Evolutionary conservation across 2,113 vertebrate species (phyloP), one percentile per base, ranked within the genome.

Genomic region (Xenopus laevis): DNA sequence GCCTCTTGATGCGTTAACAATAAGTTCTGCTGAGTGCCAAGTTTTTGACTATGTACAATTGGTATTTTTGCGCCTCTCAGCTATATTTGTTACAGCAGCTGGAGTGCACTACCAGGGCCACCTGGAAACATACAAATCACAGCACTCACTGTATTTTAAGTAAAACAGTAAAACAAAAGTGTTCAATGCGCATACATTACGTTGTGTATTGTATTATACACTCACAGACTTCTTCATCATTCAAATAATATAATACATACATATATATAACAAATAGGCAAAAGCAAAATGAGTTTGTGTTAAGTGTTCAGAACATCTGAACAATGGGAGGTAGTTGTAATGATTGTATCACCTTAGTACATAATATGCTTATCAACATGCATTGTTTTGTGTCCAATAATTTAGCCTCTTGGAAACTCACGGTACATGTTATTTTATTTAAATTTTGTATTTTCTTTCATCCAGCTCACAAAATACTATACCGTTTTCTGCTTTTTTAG

Each of bases 391-490:
- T 16, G 9, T 60, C 21, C 58, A 11, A 8, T 27, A 60, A 21
- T 60, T 60, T 60, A 60, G 18, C 21, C 21, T 13, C 20, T 5
- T 27, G 10, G 18, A 18, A 23, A 9, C 21, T 18, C 11, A 23
- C 13, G 12, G 18, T 11, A 23, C 27, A 60, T 23, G 15, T 5
- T 65, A 65, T 65, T 50, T 67, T 50, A 15, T 67, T 27, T 11
- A 16, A 20, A 27, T 50, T 7, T 47, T 67, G 50, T 50, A 16
- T 46, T 64, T 70, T 3, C 53, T 70, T 63, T 77, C 13, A 47
- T 50, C 62, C 23, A 21, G 44, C 13, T 20, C 30, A 27, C 47
- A 10, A 23, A n/a, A 30, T 55, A 27, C 46, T 45, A 12, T 13
- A 57, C 18, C 8, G 16, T 63, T 64, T 50, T 17, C 47, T n/a